Percentiles rank a stretch among this genome's conserved stretches.
These are phyloP conservation scores for Phycodurus eques DNA, from an alignment of 2,113 vertebrate species.

Conservation along the genomic window DNA sequence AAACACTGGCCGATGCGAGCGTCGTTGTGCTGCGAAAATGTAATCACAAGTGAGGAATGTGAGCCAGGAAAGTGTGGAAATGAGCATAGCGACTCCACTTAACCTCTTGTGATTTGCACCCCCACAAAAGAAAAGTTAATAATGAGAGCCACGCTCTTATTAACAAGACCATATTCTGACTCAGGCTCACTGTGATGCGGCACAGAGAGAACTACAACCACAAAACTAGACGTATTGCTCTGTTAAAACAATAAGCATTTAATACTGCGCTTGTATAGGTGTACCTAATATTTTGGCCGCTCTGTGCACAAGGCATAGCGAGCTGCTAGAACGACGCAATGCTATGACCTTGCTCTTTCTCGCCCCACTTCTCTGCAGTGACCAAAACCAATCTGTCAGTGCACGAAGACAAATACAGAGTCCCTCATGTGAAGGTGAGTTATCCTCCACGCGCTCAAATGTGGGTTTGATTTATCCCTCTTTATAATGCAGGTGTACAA, in stretches of 20 bases:
- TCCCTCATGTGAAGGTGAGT: conserved; percentile 93
- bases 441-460: conserved; percentile 3
- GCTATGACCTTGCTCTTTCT: conserved; percentile 29
- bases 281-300: not conserved
- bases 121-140: not conserved
- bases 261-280: not conserved
- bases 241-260: not conserved
- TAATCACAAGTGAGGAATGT: not conserved
- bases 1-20: not conserved
- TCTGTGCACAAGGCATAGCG: not conserved
- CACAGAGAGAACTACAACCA: not conserved
- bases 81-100: not conserved
- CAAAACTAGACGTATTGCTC: not conserved
- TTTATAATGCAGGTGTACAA: not conserved
- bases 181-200: not conserved
- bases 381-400: conserved; percentile 93
- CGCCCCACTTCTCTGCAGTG: conserved; percentile 68
- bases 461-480: not conserved
- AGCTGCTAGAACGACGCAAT: conserved; percentile 1
- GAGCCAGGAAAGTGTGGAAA: not conserved
- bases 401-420: conserved; percentile 92
- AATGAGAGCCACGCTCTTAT: not conserved
- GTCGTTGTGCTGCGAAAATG: not conserved
- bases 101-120: not conserved
- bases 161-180: not conserved